phyloP scores from a whole-genome alignment of 2,797 vertebrate species.

The Rousettus madagascariensis region DNA sequence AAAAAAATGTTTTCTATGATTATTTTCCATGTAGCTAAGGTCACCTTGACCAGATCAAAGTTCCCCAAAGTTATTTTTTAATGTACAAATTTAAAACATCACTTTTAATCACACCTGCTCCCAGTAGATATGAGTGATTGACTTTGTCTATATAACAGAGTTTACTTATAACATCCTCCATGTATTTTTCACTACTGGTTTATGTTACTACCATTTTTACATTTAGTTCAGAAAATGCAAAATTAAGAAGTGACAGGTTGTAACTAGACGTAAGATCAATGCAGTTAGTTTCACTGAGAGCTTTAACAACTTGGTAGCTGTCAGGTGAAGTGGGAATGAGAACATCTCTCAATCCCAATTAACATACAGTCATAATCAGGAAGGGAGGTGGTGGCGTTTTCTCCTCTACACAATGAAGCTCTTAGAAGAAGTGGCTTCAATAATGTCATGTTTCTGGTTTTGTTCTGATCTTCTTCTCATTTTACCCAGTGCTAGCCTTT shows the following conservation, averaged over 20 bases:
- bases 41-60: constrained; percentile 53
- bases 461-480: background rate
- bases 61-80: constrained; percentile 37
- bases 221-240: background rate
- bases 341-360: background rate
- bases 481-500: background rate
- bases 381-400: background rate
- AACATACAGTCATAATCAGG: background rate
- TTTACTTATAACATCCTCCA: background rate
- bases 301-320: background rate
- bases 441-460: background rate
- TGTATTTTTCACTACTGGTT: background rate
- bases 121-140: background rate
- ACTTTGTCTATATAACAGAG: background rate
- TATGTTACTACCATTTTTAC: background rate
- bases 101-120: constrained; percentile 3
- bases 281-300: background rate
- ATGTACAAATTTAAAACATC: background rate
- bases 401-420: background rate
- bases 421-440: background rate
- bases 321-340: background rate
- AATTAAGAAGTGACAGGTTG: background rate
- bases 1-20: constrained; percentile 30
- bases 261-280: background rate
- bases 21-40: constrained; percentile 39